Percentiles rank a stretch among this genome's conserved stretches.
Evolutionary conservation across 2,888 invertebrate genomes (phyloP).

Genomic region (Tortricodes alternella): DNA sequence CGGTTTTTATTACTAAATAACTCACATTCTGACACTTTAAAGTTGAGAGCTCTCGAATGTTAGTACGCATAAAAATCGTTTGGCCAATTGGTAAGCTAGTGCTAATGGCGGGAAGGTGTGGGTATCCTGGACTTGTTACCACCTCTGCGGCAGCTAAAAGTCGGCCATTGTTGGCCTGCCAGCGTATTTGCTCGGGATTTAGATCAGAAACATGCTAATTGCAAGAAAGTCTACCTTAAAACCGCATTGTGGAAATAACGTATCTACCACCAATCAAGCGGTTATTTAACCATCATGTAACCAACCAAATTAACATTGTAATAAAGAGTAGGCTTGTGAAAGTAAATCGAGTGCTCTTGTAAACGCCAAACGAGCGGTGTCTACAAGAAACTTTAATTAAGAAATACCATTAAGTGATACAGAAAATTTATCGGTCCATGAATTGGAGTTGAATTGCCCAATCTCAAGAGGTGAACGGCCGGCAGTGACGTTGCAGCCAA

Average conservation of each 20-base stretch:
- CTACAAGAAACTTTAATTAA: constrained; percentile 35
- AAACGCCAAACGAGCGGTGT: constrained; percentile 18
- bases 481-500: constrained; percentile 38
- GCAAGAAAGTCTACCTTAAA: neutral
- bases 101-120: constrained; percentile 51
- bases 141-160: constrained; percentile 51
- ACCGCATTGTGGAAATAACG: neutral
- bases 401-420: constrained; percentile 35
- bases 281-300: neutral
- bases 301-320: neutral
- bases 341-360: constrained; percentile 4
- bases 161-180: constrained; percentile 51
- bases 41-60: constrained; percentile 17
- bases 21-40: constrained; percentile 34
- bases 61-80: constrained; percentile 29
- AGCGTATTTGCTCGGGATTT: constrained; percentile 46
- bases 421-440: constrained; percentile 45
- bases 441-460: constrained; percentile 57
- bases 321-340: neutral
- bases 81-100: constrained; percentile 47
- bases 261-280: neutral
- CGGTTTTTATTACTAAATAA: constrained; percentile 36
- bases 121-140: constrained; percentile 56
- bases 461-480: constrained; percentile 58
- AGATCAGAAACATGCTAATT: constrained; percentile 25